phyloP scores from a whole-genome alignment of 2,797 vertebrate species.

The Meriones psammophilus region DNA sequence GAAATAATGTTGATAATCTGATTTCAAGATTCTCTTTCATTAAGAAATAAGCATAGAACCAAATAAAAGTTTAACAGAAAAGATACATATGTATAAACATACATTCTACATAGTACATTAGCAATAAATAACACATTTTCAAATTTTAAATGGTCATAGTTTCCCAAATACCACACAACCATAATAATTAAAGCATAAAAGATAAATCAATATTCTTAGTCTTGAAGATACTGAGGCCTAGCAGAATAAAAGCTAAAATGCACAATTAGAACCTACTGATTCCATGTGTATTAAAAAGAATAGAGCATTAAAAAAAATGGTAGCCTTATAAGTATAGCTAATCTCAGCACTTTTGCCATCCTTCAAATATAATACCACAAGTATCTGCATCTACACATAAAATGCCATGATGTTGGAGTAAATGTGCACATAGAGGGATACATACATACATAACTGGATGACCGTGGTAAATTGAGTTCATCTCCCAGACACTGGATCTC shows the following conservation, averaged over 20 bases:
- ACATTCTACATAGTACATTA: not conserved
- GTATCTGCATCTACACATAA: not conserved
- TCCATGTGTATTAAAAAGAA: constrained; percentile 21
- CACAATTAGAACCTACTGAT: constrained; percentile 8
- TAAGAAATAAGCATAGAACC: not conserved
- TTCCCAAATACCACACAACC: constrained; percentile 4
- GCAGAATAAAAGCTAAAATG: not conserved
- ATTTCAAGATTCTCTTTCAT: constrained; percentile 34
- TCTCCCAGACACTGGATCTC: not conserved
- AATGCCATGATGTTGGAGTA: not conserved
- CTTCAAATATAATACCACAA: not conserved
- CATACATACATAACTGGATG: not conserved
- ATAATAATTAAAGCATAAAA: not conserved
- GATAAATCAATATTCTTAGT: not conserved
- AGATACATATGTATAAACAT: not conserved
- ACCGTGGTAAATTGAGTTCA: not conserved
- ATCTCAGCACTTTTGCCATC: not conserved
- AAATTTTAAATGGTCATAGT: not conserved
- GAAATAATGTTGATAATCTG: not conserved
- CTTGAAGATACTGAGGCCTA: not conserved
- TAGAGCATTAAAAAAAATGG: not conserved
- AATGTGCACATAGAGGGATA: not conserved
- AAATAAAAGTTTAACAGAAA: constrained; percentile 40
- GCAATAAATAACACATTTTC: not conserved
- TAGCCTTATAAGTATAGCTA: not conserved